phyloP scores from a whole-genome alignment of 2,797 vertebrate genomes.

The Hapalemur alaotrensis region DNA sequence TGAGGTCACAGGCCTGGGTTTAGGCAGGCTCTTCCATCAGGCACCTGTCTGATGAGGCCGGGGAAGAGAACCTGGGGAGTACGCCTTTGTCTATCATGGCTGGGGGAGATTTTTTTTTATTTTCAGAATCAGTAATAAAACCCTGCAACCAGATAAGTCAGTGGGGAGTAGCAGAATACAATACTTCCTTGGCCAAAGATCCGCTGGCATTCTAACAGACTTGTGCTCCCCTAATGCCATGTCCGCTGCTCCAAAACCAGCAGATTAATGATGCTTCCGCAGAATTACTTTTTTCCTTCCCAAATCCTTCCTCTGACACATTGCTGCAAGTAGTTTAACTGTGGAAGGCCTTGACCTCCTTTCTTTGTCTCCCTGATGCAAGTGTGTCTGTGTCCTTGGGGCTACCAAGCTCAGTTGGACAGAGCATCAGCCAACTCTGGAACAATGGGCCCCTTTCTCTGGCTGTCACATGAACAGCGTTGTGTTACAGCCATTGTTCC shows the following conservation, averaged over 20 bases:
- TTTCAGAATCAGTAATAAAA: constrained; percentile 35
- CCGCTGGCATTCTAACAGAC: background rate
- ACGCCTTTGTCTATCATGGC: background rate
- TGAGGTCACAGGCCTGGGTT: background rate
- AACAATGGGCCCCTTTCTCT: constrained; percentile 86
- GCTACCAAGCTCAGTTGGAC: constrained; percentile 74
- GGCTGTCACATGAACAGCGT: constrained; percentile 86
- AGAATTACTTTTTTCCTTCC: constrained; percentile 30
- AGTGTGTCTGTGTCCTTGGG: constrained; percentile 75
- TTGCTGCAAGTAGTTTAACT: constrained; percentile 61
- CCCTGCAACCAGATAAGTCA: background rate
- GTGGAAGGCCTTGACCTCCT: constrained; percentile 58
- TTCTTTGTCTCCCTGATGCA: constrained; percentile 68
- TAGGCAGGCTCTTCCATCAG: background rate
- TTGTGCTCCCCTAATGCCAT: background rate
- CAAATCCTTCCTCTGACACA: constrained; percentile 57
- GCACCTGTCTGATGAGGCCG: background rate
- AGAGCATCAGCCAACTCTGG: constrained; percentile 80
- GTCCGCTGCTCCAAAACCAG: background rate
- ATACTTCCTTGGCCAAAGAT: background rate
- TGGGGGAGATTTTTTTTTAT: background rate
- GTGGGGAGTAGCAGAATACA: background rate
- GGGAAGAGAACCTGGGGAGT: background rate
- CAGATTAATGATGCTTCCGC: constrained; percentile 25
- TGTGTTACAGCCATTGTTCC: constrained; percentile 85